These are phyloP conservation scores for Aspiorhynchus laticeps DNA, from an alignment of 2,113 vertebrate species.

Conservation along the genomic window DNA sequence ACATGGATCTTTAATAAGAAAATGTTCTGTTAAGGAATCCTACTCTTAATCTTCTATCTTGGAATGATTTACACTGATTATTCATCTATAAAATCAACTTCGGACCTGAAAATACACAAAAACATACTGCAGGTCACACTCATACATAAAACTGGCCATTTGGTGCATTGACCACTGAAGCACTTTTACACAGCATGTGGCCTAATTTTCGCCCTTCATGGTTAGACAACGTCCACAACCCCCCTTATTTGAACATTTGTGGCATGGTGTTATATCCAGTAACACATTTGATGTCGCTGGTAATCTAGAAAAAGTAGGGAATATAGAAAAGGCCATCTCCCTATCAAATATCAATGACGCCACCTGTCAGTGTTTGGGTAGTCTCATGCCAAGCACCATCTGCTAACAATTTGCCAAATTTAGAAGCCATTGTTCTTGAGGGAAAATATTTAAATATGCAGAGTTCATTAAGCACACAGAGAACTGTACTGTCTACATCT, in stretches of 20 bases:
- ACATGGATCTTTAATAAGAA: not conserved
- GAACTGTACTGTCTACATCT: not conserved
- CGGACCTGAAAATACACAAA: not conserved
- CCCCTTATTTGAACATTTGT: constrained; percentile 47
- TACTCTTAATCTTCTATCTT: not conserved
- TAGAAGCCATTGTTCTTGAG: constrained; percentile 57
- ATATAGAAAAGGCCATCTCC: constrained; percentile 52
- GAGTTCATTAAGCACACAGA: not conserved
- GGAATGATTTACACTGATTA: not conserved
- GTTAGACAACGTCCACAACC: constrained; percentile 40
- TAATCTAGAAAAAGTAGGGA: constrained; percentile 55
- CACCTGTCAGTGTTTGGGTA: constrained; percentile 64
- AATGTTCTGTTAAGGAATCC: not conserved
- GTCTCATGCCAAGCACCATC: constrained; percentile 69
- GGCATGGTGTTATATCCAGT: not conserved
- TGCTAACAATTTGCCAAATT: constrained; percentile 60
- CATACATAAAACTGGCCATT: constrained; percentile 47
- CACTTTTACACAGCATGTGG: constrained; percentile 31
- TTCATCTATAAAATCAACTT: not conserved
- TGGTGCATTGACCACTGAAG: constrained; percentile 58
- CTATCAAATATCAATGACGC: constrained; percentile 51
- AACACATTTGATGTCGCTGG: not conserved
- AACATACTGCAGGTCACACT: not conserved
- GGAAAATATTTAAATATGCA: constrained; percentile 48
- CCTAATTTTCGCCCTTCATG: constrained; percentile 23